Evolutionary conservation across 2,113 vertebrate genomes (phyloP).

Genomic region (Pedetes capensis): DNA sequence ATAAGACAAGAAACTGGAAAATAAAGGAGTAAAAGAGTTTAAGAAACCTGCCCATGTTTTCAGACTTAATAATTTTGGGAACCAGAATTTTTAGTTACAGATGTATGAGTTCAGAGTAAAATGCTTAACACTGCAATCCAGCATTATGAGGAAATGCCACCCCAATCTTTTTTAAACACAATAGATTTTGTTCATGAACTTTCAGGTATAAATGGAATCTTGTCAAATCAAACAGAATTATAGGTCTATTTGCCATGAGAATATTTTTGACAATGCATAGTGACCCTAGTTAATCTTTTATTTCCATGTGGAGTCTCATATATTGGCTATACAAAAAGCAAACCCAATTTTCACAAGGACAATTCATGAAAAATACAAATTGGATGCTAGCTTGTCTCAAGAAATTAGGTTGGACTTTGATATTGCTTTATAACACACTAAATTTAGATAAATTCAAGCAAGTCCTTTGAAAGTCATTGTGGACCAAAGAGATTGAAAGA

Average conservation of each 20-base stretch:
- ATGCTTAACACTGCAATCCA: neutral
- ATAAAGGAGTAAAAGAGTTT: neutral
- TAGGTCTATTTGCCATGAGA: neutral
- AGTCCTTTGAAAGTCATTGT: slow-evolving; percentile 42
- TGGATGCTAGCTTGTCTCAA: neutral
- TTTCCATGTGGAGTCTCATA: neutral
- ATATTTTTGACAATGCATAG: neutral
- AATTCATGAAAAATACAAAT: neutral
- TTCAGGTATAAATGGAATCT: neutral
- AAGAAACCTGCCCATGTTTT: neutral
- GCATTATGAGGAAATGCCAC: neutral
- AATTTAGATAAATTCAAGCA: slow-evolving; percentile 44
- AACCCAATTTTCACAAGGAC: neutral
- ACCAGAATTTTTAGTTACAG: neutral
- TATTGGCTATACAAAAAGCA: neutral
- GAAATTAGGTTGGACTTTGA: neutral
- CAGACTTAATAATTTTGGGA: neutral
- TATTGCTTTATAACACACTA: neutral
- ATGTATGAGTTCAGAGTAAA: neutral
- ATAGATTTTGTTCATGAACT: neutral
- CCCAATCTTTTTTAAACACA: neutral
- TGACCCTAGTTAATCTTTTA: neutral
- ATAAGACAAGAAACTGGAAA: neutral
- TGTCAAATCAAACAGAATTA: neutral
- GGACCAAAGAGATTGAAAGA: slow-evolving; percentile 43